phyloP scores from a whole-genome alignment of 1,140 invertebrate genomes.

The Mya arenaria region DNA sequence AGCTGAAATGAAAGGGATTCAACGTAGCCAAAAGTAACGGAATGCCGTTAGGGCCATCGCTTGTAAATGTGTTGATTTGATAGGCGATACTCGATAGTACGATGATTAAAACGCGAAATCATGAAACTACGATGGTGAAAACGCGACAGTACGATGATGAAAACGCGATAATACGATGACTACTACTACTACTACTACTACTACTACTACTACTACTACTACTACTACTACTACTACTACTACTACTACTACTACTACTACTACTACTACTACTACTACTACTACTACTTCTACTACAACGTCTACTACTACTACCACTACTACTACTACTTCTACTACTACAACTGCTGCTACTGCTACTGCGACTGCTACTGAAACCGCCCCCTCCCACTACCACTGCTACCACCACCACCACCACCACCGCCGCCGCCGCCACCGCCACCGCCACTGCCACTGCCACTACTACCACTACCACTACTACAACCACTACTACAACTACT shows the following conservation, averaged over 20 bases:
- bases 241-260: slow-evolving; percentile 25
- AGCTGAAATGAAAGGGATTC: too few relatives aligned
- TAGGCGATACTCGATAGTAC: too few relatives aligned
- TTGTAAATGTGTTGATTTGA: too few relatives aligned
- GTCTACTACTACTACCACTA: not conserved
- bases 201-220: slow-evolving; percentile 1
- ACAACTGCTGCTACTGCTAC: not conserved
- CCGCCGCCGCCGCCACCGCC: not conserved
- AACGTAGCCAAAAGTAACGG: too few relatives aligned
- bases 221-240: slow-evolving; percentile 24
- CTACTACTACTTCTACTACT: slow-evolving; percentile 17
- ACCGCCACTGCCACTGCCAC: not conserved
- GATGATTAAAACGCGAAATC: too few relatives aligned
- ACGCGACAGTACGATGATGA: too few relatives aligned
- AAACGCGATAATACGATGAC: too few relatives aligned
- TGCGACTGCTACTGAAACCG: not conserved
- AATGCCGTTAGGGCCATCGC: too few relatives aligned
- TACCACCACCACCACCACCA: not conserved
- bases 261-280: slow-evolving; percentile 8
- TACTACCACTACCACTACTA: not conserved
- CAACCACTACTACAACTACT: not conserved
- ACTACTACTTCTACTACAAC: not conserved
- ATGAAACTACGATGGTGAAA: too few relatives aligned
- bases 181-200: slow-evolving; percentile 10
- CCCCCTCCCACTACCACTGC: not conserved